Evolutionary conservation across 2,113 vertebrate species (phyloP), one percentile per base, ranked within the genome.

Genomic region (Acrocephalus arundinaceus): DNA sequence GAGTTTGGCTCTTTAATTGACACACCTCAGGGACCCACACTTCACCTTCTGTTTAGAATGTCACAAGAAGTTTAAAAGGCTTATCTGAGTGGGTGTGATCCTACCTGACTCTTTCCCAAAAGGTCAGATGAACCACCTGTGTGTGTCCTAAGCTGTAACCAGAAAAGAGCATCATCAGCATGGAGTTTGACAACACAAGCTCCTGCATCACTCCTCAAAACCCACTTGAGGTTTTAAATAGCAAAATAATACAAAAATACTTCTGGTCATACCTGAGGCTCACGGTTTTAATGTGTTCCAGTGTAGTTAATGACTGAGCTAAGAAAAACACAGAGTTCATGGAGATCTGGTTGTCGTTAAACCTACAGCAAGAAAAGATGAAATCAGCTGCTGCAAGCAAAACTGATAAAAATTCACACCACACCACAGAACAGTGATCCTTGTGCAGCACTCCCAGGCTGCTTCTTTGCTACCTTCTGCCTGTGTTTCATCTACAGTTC

Each of bases 301-400:
- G 24, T 3, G 88, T 45, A 57, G 95, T 93, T 67, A 99, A 95
- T 84, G 94, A 97, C 25, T 25, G 77, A 45, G 97, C 96, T 94
- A 99, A 96, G 78, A 81, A 61, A 55, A 98, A 92, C 61, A 98
- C 94, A 0, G 97, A 97, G 1, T 95, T 93, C 97, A 98, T 92
- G 78, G 97, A 97, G 58, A 98, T 89, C 39, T 31, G 41, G 39
- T 99, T 99, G 73, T 97, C 63, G 57, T 98, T 98, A 93, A 98
- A 92, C 85, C 99, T 99, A 85, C 24, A 41, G 63, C 85, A 94
- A 93, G 65, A 95, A 87, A 85, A 93, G 30, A 68, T 16, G 1
- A 51, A 71, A 87, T 63, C 58, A 88, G 51, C 35, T 77, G 22
- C 46, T 68, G 61, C 51, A 84, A 78, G 30, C 15, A 81, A 37